These are phyloP conservation scores for Harpalus rubripes DNA, from an alignment of 2,888 invertebrate species.

Conservation along the genomic window DNA sequence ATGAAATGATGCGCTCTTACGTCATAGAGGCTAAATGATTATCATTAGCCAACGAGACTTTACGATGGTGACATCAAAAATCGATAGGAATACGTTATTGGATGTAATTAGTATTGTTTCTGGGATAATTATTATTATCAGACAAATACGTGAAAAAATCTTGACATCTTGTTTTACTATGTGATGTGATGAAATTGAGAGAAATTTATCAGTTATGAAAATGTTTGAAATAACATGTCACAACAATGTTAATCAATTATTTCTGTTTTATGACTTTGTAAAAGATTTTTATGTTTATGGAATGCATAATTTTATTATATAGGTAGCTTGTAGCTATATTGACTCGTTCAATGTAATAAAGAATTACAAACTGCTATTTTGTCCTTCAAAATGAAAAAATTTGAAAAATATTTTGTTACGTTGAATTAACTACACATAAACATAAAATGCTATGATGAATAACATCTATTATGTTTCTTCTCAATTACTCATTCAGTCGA, in stretches of 20 bases:
- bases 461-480: no score
- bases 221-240: background rate
- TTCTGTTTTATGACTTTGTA: background rate
- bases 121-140: constrained; percentile 33
- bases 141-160: constrained; percentile 5
- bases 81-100: constrained; percentile 23
- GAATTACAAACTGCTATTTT: no score
- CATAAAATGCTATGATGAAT: no score
- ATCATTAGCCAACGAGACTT: constrained; percentile 46
- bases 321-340: no score
- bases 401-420: no score
- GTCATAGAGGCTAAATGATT: constrained; percentile 43
- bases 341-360: no score
- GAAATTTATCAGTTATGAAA: background rate
- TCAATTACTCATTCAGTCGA: no score
- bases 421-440: no score
- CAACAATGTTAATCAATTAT: constrained; percentile 7
- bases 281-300: background rate
- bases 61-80: constrained; percentile 39
- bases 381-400: no score
- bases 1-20: constrained; percentile 40
- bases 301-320: background rate
- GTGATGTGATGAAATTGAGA: background rate
- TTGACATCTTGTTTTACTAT: constrained; percentile 13
- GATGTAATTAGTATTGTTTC: constrained; percentile 25